phyloP scores from a whole-genome alignment of 2,888 invertebrate genomes.

The Drosophila macrospina region DNA sequence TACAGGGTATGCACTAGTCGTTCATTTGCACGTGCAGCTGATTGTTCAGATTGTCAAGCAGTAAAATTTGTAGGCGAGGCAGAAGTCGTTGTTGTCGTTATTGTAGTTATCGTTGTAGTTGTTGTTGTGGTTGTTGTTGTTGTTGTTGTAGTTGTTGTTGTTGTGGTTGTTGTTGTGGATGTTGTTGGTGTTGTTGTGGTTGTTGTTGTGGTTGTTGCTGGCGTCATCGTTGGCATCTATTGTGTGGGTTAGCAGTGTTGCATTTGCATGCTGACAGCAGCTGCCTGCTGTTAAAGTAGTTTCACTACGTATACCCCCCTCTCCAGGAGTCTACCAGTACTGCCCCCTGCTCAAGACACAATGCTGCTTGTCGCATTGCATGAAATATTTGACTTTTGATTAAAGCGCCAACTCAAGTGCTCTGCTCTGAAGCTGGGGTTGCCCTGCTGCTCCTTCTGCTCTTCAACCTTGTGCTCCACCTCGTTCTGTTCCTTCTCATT shows the following conservation, averaged over 20 bases:
- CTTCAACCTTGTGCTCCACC: too few species aligned
- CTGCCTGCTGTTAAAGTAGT: constrained; percentile 70
- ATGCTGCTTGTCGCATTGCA: constrained; percentile 66
- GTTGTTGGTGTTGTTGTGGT: too few species aligned
- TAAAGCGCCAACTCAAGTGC: constrained; percentile 81
- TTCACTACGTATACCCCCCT: constrained; percentile 13
- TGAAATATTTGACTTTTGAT: constrained; percentile 81
- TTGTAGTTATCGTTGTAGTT: too few species aligned
- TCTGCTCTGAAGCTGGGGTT: constrained; percentile 52
- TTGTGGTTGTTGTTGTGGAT: not conserved
- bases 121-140: too few species aligned
- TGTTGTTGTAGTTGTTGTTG: not conserved
- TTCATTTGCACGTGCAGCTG: too few species aligned
- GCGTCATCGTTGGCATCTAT: constrained; percentile 55
- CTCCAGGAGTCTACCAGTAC: too few species aligned
- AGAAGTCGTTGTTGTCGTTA: constrained; percentile 21
- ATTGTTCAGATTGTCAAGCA: constrained; percentile 18
- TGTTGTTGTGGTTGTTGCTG: constrained; percentile 16
- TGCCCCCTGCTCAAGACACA: not conserved
- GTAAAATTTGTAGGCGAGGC: constrained; percentile 48
- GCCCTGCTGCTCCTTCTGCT: not conserved
- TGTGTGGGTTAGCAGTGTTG: constrained; percentile 59
- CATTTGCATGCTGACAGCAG: constrained; percentile 81
- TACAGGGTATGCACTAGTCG: not conserved
- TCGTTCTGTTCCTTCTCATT: too few species aligned